Evolutionary conservation across 2,888 invertebrate genomes (phyloP).

Genomic region (Yponomeuta plumbellus): DNA sequence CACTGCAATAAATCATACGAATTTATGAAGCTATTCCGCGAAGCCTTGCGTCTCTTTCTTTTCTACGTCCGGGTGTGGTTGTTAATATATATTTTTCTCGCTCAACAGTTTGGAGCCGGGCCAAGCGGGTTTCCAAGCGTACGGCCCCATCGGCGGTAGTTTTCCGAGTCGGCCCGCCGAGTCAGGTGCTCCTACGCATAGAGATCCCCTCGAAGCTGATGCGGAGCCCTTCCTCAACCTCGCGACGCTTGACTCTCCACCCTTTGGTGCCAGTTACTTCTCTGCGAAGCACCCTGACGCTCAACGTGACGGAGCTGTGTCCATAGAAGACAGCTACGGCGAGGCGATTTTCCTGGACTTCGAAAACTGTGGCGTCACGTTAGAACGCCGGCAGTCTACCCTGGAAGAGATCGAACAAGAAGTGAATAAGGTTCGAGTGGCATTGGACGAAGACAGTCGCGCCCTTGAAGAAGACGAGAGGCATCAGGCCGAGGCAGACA

Average conservation of each 20-base stretch:
- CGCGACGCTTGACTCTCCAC: slow-evolving; percentile 48
- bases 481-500: slow-evolving; percentile 65
- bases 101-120: slow-evolving; percentile 77
- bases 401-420: slow-evolving; percentile 70
- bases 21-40: slow-evolving; percentile 61
- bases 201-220: slow-evolving; percentile 39
- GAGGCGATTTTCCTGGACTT: slow-evolving; percentile 69
- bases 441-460: slow-evolving; percentile 67
- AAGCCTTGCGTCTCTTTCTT: slow-evolving; percentile 64
- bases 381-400: slow-evolving; percentile 56
- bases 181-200: slow-evolving; percentile 61
- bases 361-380: slow-evolving; percentile 51
- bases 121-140: slow-evolving; percentile 75
- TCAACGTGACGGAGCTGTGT: slow-evolving; percentile 39
- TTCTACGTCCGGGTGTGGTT: slow-evolving; percentile 59
- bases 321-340: slow-evolving; percentile 62
- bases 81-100: slow-evolving; percentile 73
- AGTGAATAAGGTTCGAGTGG: slow-evolving; percentile 69
- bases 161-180: slow-evolving; percentile 70
- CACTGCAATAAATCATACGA: slow-evolving; percentile 66
- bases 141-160: slow-evolving; percentile 70
- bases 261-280: slow-evolving; percentile 46
- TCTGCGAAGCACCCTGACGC: slow-evolving; percentile 41
- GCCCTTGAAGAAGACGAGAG: slow-evolving; percentile 68
- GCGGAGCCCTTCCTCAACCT: slow-evolving; percentile 34